Evolutionary conservation across 2,113 vertebrate species (phyloP), one percentile per base, ranked within the genome.

Genomic region (Lasiurus borealis): DNA sequence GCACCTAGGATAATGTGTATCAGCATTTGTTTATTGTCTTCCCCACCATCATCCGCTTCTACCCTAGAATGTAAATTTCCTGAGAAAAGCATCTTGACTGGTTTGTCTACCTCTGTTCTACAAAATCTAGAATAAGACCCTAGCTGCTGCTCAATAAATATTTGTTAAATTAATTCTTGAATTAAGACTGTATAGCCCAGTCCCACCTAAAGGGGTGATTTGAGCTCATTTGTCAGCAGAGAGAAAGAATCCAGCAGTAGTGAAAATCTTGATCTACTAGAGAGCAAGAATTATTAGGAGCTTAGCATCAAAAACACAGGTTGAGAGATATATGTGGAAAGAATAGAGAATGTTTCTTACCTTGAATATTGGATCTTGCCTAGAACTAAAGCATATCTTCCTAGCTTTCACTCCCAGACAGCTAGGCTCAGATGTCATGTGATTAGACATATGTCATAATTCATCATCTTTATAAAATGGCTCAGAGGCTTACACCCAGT

Each of bases 401-500:
- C 72, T 59, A 80, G 54, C 72, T 92, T 90, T 93, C 72, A 44
- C 64, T 91, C 62, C 27, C 82, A 95, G 94, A 92, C 95, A 95
- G 90, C 92, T 96, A n/a, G n/a, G n/a, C n/a, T n/a, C n/a, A n/a
- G n/a, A n/a, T n/a, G n/a, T n/a, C n/a, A n/a, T n/a, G n/a, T n/a
- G 88, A 95, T 85, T 93, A 88, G 75, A 62, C 90, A 92, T 88
- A 95, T 95, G 96, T 40, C 90, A 23, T 72, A 93, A 96, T 96
- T 96, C 94, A 96, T 97, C 80, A 92, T 96, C 72, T 93, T 91
- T 87, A 94, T 95, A 84, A 97, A 96, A 95, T 93, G 95, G 75
- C 83, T 93, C 86, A 68, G 71, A 77, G 81, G 66, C 78, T 91
- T 57, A 82, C 12, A 85, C 36, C 46, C 85, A 93, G 81, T 29